phyloP scores from a whole-genome alignment of 2,797 vertebrate species.

The Parambassis ranga region DNA sequence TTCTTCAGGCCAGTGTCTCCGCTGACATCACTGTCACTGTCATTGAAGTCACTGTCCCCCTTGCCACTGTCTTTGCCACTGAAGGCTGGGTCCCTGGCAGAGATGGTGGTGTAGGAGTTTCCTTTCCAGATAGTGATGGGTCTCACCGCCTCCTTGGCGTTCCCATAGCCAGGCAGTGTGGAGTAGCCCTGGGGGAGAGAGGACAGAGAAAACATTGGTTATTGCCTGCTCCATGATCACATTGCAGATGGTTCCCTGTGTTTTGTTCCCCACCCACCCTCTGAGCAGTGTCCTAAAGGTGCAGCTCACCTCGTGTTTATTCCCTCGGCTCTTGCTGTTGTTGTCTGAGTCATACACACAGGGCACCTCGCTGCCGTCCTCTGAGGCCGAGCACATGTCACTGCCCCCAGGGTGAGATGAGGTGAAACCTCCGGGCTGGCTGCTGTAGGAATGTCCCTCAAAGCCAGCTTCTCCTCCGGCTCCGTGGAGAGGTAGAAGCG shows the following conservation, averaged over 20 bases:
- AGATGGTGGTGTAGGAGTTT: slow-evolving; percentile 92
- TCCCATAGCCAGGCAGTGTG: slow-evolving; percentile 85
- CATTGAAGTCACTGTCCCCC: slow-evolving; percentile 97
- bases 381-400: slow-evolving; percentile 84
- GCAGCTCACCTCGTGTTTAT: slow-evolving; percentile 86
- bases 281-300: background rate
- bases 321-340: slow-evolving; percentile 83
- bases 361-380: slow-evolving; percentile 83
- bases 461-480: slow-evolving; percentile 72
- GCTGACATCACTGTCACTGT: slow-evolving; percentile 95
- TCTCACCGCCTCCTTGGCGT: slow-evolving; percentile 86
- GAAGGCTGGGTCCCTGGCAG: slow-evolving; percentile 90
- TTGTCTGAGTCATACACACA: slow-evolving; percentile 89
- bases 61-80: slow-evolving; percentile 98
- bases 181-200: slow-evolving; percentile 81
- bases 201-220: slow-evolving; percentile 18
- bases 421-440: slow-evolving; percentile 82
- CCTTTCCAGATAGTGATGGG: slow-evolving; percentile 95
- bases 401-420: slow-evolving; percentile 81
- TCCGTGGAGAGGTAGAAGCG: slow-evolving; percentile 78
- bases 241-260: background rate
- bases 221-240: slow-evolving; percentile 15
- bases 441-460: slow-evolving; percentile 87
- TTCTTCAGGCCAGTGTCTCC: slow-evolving; percentile 90
- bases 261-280: background rate